These are phyloP conservation scores for Zaprionus lachaisei DNA, from an alignment of 1,140 invertebrate species.

Conservation along the genomic window DNA sequence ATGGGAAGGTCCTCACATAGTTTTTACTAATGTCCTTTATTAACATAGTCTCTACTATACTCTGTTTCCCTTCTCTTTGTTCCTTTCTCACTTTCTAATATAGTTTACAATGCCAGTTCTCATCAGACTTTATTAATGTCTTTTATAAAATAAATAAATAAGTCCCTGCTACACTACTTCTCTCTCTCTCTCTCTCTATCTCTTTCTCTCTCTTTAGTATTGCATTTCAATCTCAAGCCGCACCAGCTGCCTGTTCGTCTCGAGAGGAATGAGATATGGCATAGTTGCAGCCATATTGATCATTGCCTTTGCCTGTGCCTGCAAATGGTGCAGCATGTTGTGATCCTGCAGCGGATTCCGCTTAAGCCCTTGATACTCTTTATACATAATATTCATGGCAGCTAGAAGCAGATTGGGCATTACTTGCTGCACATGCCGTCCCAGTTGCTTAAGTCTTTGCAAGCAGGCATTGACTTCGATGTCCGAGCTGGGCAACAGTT, in stretches of 20 bases:
- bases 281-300: neutral
- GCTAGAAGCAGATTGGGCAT: constrained; percentile 7
- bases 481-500: neutral
- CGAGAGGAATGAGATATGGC: neutral
- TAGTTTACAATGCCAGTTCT: too few species aligned
- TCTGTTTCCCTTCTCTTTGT: neutral
- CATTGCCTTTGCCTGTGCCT: constrained; percentile 9
- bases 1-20: neutral
- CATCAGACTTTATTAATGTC: too few species aligned
- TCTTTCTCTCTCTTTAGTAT: neutral
- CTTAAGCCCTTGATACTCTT: neutral
- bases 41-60: neutral
- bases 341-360: neutral
- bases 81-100: neutral
- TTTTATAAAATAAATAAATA: neutral
- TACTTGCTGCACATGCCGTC: neutral
- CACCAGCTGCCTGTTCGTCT: neutral
- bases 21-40: constrained; percentile 26
- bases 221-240: constrained; percentile 19
- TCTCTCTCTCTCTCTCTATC: neutral
- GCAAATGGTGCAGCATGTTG: neutral
- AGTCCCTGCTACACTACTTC: neutral
- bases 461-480: neutral
- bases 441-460: neutral
- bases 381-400: neutral